Conservation (phyloP, 2,113 vertebrate genomes). For the Cinclus mexicanus region DNA sequence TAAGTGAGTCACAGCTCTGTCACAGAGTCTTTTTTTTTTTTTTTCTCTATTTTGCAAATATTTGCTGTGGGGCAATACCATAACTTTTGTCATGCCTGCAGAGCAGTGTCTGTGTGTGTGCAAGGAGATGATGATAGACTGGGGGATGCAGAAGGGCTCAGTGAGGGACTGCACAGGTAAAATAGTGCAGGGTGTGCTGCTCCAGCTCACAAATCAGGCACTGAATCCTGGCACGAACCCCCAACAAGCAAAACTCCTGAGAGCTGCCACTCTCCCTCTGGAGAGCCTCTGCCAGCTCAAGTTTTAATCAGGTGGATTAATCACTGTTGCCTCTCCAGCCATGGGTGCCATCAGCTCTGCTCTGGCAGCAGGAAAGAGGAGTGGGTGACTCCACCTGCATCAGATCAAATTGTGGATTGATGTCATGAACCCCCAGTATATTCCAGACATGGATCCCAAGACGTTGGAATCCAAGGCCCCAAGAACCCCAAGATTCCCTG, state of each 20-base stretch:
- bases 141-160: background rate
- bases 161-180: background rate
- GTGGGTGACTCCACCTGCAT: background rate
- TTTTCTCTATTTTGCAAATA: constrained; percentile 45
- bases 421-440: background rate
- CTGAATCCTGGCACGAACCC: background rate
- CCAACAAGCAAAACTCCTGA: background rate
- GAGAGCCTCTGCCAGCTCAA: background rate
- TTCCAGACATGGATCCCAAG: background rate
- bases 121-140: background rate
- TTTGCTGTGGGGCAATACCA: background rate
- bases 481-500: background rate
- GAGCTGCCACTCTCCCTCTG: background rate
- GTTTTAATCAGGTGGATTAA: background rate
- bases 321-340: background rate
- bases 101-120: background rate
- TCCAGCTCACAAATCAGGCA: background rate
- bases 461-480: too few species aligned
- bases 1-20: background rate
- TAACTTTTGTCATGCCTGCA: background rate
- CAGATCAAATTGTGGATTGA: background rate
- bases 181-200: background rate
- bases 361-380: background rate
- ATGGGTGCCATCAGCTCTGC: background rate
- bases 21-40: accelerated